Base-by-base conservation (phyloP, 2,797 vertebrate species). In the Falco columbarius region DNA sequence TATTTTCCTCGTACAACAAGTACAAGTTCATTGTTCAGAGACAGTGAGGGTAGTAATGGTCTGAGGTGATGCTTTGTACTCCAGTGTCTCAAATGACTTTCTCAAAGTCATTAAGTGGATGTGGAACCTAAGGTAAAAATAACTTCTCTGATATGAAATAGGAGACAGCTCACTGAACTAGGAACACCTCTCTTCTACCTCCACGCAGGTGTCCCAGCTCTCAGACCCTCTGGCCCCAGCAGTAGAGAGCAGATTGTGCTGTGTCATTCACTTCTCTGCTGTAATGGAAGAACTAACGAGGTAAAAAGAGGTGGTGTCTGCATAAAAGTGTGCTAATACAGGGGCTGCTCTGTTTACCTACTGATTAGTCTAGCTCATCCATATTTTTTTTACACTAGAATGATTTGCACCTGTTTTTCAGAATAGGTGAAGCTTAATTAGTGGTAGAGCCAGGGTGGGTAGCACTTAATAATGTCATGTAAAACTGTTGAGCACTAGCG, bases 391-490 rank as follows among this genome's bases (percentile, higher is more conserved):
- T 73, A 96, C 83, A 65, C 90, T 72, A 91, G 86, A 89, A 92
- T 77, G 92, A 59, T 62, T 95, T 89, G 81, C 79, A 86, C 76
- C 36, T 95, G 93, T 93, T 97, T 96, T 94, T 93, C 94, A 87
- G 71, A 52, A 83, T 55, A 95, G 38, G 47, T 91, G 72, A 95
- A 95, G 63, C 68, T 89, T 74, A 76, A 71, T 71, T 80, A 82
- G 56, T 58, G 52, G 47, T 3, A 92, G 68, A 91, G 68, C 24
- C 68, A 77, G 81, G 42, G 15, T 85, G 65, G 42, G 23, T 56
- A 92, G 89, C 61, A 54, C 63, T 82, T 89, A 92, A 52, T 20
- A 72, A 54, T 32, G 40, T 54, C 55, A 42, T 38, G 67, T 73
- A 89, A 80, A 90, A 81, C 63, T 89, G 56, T 93, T 91, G 74